phyloP scores from a whole-genome alignment of 2,888 invertebrate species.

The Molanna angustata region DNA sequence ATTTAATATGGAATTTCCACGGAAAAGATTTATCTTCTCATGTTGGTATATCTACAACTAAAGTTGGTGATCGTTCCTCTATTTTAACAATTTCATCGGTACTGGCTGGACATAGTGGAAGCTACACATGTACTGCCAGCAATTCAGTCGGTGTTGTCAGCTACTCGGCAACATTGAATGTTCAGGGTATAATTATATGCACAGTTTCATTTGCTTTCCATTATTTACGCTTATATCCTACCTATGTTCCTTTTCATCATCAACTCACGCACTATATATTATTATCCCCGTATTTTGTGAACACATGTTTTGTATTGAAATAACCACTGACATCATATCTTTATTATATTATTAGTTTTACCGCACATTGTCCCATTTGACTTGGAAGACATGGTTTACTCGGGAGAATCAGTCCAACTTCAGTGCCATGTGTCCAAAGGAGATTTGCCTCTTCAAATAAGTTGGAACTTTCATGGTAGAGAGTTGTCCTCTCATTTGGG shows the following conservation, averaged over 20 bases:
- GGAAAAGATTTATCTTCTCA: slow-evolving; percentile 46
- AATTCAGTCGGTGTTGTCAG: slow-evolving; percentile 61
- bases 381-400: slow-evolving; percentile 61
- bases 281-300: no score
- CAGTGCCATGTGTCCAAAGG: slow-evolving; percentile 65
- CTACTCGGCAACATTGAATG: slow-evolving; percentile 60
- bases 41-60: slow-evolving; percentile 61
- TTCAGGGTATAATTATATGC: slow-evolving; percentile 55
- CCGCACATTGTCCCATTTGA: slow-evolving; percentile 63
- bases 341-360: slow-evolving; percentile 47
- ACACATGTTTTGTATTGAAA: not conserved
- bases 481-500: slow-evolving; percentile 55
- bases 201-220: slow-evolving; percentile 6
- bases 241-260: slow-evolving; percentile 9
- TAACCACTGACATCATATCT: slow-evolving; percentile 15
- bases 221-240: slow-evolving; percentile 13
- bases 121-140: slow-evolving; percentile 64
- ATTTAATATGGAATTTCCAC: slow-evolving; percentile 67
- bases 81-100: slow-evolving; percentile 68
- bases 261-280: slow-evolving; percentile 11
- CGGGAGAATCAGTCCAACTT: slow-evolving; percentile 63
- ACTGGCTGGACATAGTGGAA: slow-evolving; percentile 65
- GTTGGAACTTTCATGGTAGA: slow-evolving; percentile 71
- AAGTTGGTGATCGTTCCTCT: slow-evolving; percentile 64
- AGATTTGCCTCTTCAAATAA: slow-evolving; percentile 68